Evolutionary conservation across 2,888 invertebrate genomes (phyloP).

Genomic region (Thymelicus acteon): DNA sequence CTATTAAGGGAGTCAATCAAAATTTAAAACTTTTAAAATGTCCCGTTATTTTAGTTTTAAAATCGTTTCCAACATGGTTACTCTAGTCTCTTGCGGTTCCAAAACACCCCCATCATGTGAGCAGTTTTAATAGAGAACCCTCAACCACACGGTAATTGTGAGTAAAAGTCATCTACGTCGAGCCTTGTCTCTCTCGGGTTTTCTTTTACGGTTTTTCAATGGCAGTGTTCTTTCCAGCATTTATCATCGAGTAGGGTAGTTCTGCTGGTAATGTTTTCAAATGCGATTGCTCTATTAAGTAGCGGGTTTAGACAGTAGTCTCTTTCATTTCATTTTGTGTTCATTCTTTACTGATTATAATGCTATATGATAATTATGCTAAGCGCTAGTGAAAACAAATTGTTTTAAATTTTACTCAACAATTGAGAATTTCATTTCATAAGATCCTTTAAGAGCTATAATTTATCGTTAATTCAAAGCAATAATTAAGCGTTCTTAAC

Average conservation of each 20-base stretch:
- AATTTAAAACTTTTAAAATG: neutral
- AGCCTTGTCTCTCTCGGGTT: slow-evolving; percentile 6
- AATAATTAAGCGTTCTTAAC: too few species aligned
- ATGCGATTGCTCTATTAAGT: neutral
- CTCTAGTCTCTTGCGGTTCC: slow-evolving; percentile 52
- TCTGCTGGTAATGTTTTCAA: neutral
- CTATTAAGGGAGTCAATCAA: neutral
- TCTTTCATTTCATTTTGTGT: neutral
- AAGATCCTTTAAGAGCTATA: too few species aligned
- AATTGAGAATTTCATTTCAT: too few species aligned
- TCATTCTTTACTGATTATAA: too few species aligned
- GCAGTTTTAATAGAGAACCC: slow-evolving; percentile 71
- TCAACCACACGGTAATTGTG: slow-evolving; percentile 66
- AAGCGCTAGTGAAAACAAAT: too few species aligned
- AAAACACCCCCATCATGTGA: slow-evolving; percentile 52
- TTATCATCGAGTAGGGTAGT: neutral
- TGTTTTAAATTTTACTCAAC: too few species aligned
- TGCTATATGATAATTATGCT: too few species aligned
- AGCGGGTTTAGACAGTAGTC: neutral
- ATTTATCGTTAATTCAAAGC: too few species aligned
- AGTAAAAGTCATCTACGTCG: slow-evolving; percentile 58
- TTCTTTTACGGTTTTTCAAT: slow-evolving; percentile 25
- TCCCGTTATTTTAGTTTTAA: neutral
- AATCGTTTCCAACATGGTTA: slow-evolving; percentile 8
- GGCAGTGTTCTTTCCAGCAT: slow-evolving; percentile 5